Base-by-base conservation (phyloP, 2,113 vertebrate genomes). In the Clupea harengus region DNA sequence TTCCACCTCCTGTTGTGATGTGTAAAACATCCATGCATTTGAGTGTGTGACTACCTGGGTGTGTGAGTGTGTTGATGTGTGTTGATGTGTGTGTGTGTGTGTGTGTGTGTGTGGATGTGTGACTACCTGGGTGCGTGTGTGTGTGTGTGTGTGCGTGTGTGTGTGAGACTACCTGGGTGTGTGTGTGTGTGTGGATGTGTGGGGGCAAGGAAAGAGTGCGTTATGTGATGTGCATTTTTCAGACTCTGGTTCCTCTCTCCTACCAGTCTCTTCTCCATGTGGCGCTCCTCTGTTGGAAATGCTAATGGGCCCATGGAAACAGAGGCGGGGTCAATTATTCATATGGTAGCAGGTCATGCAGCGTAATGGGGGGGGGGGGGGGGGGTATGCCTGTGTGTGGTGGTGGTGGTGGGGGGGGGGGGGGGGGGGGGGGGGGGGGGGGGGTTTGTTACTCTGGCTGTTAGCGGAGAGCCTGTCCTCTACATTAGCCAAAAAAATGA, bases 301-400 rank as follows among this genome's bases (percentile, higher is more conserved):
- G 64, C 64, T 72, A 72, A 72, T 72, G 64, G 64, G n/a, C 25
- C 10, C 8, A 72, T 4, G 11, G 25, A 72, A 32, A 72, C 64
- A 72, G 8, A 72, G 64, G 64, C 10, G 0, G 64, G 28, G n/a
- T 72, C 32, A 72, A 72, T 72, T 72, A 72, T 72, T 72, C 64
- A 72, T 72, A 72, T 32, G 64, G 8, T 72, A 72, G n/a, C 64
- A 72, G 64, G 64, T 72, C n/a, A 72, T 25, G 10, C 64, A 72
- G n/a, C n/a, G 9, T 28, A 28, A 28, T 72, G 64, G 92, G 88
- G 32, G 91, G 90, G 91, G 83, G 90, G 78, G 89, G 88, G 86
- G 89, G 92, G 89, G 92, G 45, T 67, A 45, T 82, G 47, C 87
- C 88, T 92, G 90, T 89, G 88, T 93, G 92, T 81, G 47, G 47